These are phyloP conservation scores for Eupithecia exiguata DNA, from an alignment of 2,888 invertebrate species.

Conservation along the genomic window DNA sequence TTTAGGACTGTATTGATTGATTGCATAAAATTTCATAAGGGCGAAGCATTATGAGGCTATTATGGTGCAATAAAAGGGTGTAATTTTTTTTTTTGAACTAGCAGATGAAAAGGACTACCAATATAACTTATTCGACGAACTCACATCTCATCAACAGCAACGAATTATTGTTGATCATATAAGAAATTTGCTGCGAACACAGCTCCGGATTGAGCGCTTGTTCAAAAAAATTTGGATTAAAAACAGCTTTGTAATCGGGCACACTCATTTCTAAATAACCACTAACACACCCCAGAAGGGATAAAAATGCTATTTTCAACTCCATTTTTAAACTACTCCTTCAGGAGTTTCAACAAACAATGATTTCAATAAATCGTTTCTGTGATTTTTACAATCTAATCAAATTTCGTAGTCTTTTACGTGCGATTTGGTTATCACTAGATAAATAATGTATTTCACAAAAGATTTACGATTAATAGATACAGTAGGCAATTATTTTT, in stretches of 20 bases:
- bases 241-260: constrained; percentile 50
- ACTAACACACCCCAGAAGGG: constrained; percentile 29
- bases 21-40: not conserved
- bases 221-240: constrained; percentile 63
- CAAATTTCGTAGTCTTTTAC: constrained; percentile 13
- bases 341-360: not conserved
- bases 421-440: not conserved
- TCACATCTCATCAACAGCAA: constrained; percentile 60
- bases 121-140: constrained; percentile 42
- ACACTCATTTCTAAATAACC: constrained; percentile 46
- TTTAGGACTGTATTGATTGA: not conserved
- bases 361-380: constrained; percentile 23
- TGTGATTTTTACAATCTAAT: constrained; percentile 42
- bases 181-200: constrained; percentile 63
- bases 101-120: not conserved
- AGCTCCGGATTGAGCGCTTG: constrained; percentile 61
- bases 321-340: constrained; percentile 27
- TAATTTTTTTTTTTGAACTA: not conserved
- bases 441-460: constrained; percentile 18
- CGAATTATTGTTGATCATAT: constrained; percentile 52
- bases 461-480: constrained; percentile 1
- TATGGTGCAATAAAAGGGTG: too few relatives aligned
- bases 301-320: constrained; percentile 23
- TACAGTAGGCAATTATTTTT: constrained; percentile 1
- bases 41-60: too few relatives aligned